Evolutionary conservation across 2,888 invertebrate species (phyloP).

Genomic region (Acheta domesticus): DNA sequence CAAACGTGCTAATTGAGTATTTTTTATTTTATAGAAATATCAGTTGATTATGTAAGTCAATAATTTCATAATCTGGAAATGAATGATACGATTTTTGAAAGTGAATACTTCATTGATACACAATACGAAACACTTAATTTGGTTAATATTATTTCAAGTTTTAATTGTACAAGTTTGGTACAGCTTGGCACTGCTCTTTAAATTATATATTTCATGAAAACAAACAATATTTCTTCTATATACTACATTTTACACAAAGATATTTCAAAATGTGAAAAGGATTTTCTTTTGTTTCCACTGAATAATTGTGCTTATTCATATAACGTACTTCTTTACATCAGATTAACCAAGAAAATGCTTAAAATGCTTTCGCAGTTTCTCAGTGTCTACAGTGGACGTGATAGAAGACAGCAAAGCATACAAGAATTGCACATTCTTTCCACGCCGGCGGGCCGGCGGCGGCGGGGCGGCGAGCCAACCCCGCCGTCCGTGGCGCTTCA

Average conservation of each 20-base stretch:
- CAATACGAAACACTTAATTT: constrained; percentile 21
- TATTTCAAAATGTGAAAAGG: neutral
- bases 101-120: neutral
- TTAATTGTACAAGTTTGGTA: constrained; percentile 34
- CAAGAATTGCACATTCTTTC: constrained; percentile 7
- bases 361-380: neutral
- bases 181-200: constrained; percentile 32
- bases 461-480: neutral
- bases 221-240: constrained; percentile 33
- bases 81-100: too few relatives aligned
- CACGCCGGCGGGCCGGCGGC: neutral
- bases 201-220: constrained; percentile 31
- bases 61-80: too few relatives aligned
- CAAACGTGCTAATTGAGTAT: too few relatives aligned
- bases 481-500: too few relatives aligned
- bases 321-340: constrained; percentile 18
- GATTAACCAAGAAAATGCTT: neutral
- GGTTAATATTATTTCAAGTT: constrained; percentile 32
- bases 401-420: constrained; percentile 18
- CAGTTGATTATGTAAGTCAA: too few relatives aligned
- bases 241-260: constrained; percentile 35
- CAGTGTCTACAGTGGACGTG: constrained; percentile 18
- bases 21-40: too few relatives aligned
- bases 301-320: constrained; percentile 12
- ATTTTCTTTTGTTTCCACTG: constrained; percentile 21